Conservation (phyloP, 2,113 vertebrate species). For the Malurus alboscapulatus region DNA sequence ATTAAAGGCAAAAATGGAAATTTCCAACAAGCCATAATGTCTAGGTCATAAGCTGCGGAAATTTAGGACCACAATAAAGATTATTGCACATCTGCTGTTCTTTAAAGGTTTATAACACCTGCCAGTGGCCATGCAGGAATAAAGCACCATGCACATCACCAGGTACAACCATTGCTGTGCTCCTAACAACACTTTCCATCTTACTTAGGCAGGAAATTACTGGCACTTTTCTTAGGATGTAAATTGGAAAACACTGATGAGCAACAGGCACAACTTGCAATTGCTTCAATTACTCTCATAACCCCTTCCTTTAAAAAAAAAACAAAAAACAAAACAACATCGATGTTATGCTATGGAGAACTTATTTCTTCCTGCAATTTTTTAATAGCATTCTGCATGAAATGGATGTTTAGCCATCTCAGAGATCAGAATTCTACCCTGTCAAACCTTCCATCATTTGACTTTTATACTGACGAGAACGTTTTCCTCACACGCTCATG, state of each 20-base stretch:
- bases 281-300: conserved; percentile 11
- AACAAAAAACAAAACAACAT: neutral
- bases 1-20: neutral
- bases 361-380: neutral
- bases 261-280: neutral
- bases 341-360: neutral
- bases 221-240: neutral
- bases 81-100: neutral
- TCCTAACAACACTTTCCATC: neutral
- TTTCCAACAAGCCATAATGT: neutral
- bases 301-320: neutral
- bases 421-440: neutral
- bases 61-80: neutral
- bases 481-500: neutral
- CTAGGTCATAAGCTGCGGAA: neutral
- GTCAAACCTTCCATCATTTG: neutral
- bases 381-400: neutral
- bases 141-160: neutral
- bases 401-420: neutral
- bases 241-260: conserved; percentile 18
- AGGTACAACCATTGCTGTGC: neutral
- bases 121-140: neutral
- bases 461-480: neutral
- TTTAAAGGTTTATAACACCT: neutral
- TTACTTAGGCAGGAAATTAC: conserved; percentile 10